phyloP scores from a whole-genome alignment of 2,113 vertebrate genomes.

The Thymallus thymallus region DNA sequence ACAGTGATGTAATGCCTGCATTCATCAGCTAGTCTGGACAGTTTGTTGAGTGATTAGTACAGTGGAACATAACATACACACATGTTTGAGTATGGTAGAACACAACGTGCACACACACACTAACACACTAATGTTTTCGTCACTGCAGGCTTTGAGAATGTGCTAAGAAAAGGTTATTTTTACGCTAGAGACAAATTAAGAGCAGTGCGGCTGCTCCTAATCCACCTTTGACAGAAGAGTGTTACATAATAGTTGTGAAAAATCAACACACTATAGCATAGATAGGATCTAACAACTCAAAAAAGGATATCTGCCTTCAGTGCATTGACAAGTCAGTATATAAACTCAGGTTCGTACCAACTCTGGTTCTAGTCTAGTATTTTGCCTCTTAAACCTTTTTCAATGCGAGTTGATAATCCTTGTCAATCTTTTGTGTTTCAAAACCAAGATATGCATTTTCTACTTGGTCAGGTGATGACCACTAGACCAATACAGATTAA shows the following conservation, averaged over 20 bases:
- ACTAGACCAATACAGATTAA: too few relatives aligned
- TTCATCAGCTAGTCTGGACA: neutral
- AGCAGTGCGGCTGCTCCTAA: slow-evolving; percentile 40
- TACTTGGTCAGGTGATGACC: too few relatives aligned
- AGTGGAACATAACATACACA: neutral
- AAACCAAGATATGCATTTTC: too few relatives aligned
- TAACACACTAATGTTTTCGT: slow-evolving; percentile 29
- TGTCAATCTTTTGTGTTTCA: too few relatives aligned
- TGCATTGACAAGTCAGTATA: too few relatives aligned
- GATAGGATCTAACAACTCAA: neutral
- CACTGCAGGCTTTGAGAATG: slow-evolving; percentile 26
- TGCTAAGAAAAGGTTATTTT: slow-evolving; percentile 36
- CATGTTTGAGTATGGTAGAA: too few relatives aligned
- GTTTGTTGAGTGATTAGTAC: neutral
- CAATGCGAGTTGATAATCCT: too few relatives aligned
- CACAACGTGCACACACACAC: slow-evolving; percentile 22
- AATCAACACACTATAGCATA: neutral
- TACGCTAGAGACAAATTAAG: slow-evolving; percentile 31
- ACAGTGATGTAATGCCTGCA: too few relatives aligned
- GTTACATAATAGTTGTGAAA: slow-evolving; percentile 28
- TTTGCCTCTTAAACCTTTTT: too few relatives aligned
- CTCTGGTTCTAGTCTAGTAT: too few relatives aligned
- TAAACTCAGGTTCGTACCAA: too few relatives aligned
- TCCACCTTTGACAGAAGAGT: slow-evolving; percentile 46
- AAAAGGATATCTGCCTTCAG: neutral